Conservation (phyloP, 2,797 vertebrate genomes). For the Dromococcyx pavoninus region DNA sequence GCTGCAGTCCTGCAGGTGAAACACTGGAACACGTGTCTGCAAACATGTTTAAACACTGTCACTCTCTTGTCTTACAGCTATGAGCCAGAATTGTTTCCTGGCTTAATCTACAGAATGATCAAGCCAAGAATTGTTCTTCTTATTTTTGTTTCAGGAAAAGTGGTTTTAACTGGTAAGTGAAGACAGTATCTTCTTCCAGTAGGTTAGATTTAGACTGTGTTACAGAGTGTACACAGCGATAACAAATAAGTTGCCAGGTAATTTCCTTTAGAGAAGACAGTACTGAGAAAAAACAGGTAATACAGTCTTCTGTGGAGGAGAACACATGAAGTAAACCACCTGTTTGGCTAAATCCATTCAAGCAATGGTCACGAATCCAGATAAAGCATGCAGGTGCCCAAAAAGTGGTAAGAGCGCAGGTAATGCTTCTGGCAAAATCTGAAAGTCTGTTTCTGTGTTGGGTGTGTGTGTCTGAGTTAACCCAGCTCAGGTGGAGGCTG, state of each 20-base stretch:
- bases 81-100: slow-evolving; percentile 97
- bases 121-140: slow-evolving; percentile 98
- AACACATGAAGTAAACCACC: not conserved
- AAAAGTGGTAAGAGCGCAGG: not conserved
- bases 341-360: not conserved
- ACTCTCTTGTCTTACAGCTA: slow-evolving; percentile 82
- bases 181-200: not conserved
- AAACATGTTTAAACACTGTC: not conserved
- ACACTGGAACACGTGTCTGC: not conserved
- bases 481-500: not conserved
- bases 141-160: slow-evolving; percentile 99
- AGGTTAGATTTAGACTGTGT: not conserved
- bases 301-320: not conserved
- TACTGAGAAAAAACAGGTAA: not conserved
- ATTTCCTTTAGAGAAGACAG: not conserved
- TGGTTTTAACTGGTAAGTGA: slow-evolving; percentile 95
- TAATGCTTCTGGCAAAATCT: not conserved
- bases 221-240: not conserved
- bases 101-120: slow-evolving; percentile 99
- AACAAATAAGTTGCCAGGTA: not conserved
- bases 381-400: not conserved
- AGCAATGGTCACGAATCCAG: not conserved
- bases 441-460: not conserved
- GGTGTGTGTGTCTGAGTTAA: not conserved
- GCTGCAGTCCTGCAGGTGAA: not conserved